Base-by-base conservation (phyloP, 2,113 vertebrate species). In the Lophochroa leadbeateri region DNA sequence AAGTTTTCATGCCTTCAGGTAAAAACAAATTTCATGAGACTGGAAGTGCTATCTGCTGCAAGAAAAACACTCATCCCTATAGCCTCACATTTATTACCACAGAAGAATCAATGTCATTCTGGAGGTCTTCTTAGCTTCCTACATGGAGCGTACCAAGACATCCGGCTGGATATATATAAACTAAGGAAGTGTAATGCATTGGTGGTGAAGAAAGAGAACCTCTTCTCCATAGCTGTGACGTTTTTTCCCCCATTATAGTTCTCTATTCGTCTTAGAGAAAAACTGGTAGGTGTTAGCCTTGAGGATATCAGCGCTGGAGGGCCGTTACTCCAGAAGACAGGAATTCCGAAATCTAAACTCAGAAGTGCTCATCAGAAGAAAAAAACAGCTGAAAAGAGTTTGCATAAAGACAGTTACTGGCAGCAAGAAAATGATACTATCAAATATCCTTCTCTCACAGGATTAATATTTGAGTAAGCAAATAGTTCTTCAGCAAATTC, bases 381-480 rank as follows among this genome's bases (percentile, higher is more conserved):
- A 86, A 90, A 90, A 94, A 82, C 5, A 86, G 37, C 60, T 41
- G 20, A 84, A 68, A 78, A 88, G 64, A 52, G 50, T 92, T 92
- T 91, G 74, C 50, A 86, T 29, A 78, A 79, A 92, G 94, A 86
- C 47, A 82, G 88, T 64, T 74, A 94, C 50, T 86, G 65, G 70
- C 90, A 96, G 72, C 25, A 90, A 91, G 47, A 50, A 96, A 94
- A 92, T 33, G 39, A 92, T 78, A 83, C 52, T 91, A 91, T 52
- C 47, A 82, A 86, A 86, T 82, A 92, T 68, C 46, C 35, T 86
- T 41, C 60, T 75, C 69, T 88, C 43, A 94, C 35, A 61, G 61
- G 86, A 94, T 86, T 92, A 95, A 83, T 90, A 90, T 93, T 94
- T 92, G 85, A 93, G 70, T 61, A 86, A 93, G 74, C 52, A 92